Conservation (phyloP, 2,113 vertebrate species). For the Tragulus kanchil region DNA sequence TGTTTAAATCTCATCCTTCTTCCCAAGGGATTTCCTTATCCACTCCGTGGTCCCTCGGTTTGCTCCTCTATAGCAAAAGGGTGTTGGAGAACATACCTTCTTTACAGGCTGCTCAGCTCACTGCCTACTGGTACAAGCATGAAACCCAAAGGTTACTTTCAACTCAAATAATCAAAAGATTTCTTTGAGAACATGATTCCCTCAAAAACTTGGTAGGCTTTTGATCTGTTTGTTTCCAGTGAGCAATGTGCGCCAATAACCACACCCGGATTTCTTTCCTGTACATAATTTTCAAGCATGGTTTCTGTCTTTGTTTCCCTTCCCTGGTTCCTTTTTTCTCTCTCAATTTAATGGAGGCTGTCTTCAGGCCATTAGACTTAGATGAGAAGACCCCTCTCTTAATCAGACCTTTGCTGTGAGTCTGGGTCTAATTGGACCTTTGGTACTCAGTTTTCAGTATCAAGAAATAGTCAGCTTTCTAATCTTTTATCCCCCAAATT, state of each 20-base stretch:
- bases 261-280: background rate
- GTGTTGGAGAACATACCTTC: background rate
- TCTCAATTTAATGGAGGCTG: background rate
- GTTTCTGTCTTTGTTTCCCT: slow-evolving; percentile 1
- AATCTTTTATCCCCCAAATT: background rate
- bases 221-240: background rate
- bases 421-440: background rate
- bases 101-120: background rate
- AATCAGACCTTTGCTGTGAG: background rate
- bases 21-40: background rate
- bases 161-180: background rate
- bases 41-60: background rate
- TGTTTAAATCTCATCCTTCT: background rate
- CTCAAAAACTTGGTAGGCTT: background rate
- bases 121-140: background rate
- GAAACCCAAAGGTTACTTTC: slow-evolving; percentile 27
- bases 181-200: slow-evolving; percentile 10
- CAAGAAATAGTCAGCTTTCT: slow-evolving; percentile 5
- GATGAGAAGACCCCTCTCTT: background rate
- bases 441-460: background rate
- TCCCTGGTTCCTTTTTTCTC: background rate
- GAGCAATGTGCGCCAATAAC: background rate
- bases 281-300: background rate
- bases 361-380: background rate
- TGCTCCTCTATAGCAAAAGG: background rate